Base-by-base conservation (phyloP, 2,888 invertebrate genomes). In the Monochamus alternatus region DNA sequence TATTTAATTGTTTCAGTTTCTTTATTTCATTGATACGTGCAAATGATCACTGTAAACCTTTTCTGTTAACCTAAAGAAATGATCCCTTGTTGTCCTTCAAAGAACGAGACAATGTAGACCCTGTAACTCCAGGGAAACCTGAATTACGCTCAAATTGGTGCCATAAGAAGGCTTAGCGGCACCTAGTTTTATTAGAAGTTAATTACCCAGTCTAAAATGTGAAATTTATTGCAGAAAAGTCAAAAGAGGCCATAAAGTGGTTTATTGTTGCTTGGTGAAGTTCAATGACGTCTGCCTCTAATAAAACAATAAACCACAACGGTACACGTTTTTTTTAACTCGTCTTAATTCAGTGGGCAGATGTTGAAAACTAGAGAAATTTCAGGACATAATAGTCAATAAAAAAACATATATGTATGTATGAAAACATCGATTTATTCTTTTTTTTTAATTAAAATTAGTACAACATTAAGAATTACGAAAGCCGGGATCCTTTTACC, bases 271-370 rank as follows among this genome's bases (percentile, higher is more conserved):
- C 5, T 0, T 47, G 9, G 64, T 47, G 9, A 12, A 22, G 64
- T 22, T 55, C 64, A 44, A 38, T 22, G 43, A 14, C 43, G 2
- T 63, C 43, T 47, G 47, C 14, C 12, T 30, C 12, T 47, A 32
- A 47, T 64, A 64, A 64, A 64, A 14, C 22, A 30, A 64, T 47
- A 64, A 64, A 64, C 8, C 47, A 9, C 44, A 63, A 63, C 64
- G 64, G 64, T 22, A 47, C 47, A n/a, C 22, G 5, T 3, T 30
- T 47, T 64, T 31, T 60, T 31, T 10, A 10, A 30, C 14, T 7
- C 22, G 9, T 59, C 4, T 1, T 10, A 59, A 30, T 30, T 38
- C 38, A 38, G 38, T 38, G 7, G 38, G 7, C 2, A 38, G 38
- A 38, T 1, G 38, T 38, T 7, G 7, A 38, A 38, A 38, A 38